These are phyloP conservation scores for Microtus pennsylvanicus DNA, from an alignment of 2,113 vertebrate genomes.

Conservation along the genomic window DNA sequence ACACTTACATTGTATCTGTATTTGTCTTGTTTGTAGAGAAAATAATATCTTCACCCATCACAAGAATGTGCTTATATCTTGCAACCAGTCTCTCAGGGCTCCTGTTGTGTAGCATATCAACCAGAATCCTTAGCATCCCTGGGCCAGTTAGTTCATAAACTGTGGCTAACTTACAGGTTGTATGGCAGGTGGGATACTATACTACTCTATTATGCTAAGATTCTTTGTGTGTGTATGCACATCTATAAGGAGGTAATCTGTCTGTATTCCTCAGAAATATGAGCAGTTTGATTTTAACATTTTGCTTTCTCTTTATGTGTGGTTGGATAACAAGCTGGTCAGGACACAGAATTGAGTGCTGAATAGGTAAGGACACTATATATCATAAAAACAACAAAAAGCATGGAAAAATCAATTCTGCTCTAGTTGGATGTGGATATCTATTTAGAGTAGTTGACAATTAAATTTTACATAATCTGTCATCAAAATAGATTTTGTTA, in stretches of 20 bases:
- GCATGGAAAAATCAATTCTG: background rate
- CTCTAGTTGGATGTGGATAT: background rate
- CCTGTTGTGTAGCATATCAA: background rate
- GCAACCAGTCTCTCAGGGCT: background rate
- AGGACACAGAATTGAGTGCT: background rate
- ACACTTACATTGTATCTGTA: background rate
- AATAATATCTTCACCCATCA: background rate
- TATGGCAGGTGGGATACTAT: background rate
- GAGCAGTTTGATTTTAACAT: conserved; percentile 3
- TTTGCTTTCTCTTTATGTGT: conserved; percentile 45
- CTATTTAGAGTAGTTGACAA: background rate
- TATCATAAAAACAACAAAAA: background rate
- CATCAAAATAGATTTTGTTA: background rate
- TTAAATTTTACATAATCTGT: background rate
- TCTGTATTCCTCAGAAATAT: background rate
- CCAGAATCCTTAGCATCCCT: background rate
- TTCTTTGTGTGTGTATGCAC: background rate
- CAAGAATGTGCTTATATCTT: background rate
- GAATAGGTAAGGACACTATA: background rate
- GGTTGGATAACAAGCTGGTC: background rate
- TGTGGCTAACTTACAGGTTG: background rate
- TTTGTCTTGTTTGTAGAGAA: background rate
- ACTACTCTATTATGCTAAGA: conserved; percentile 15
- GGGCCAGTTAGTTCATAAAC: background rate
- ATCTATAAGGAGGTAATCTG: background rate